A percentile compares a stretch with the other conserved stretches of the same genome.
Evolutionary conservation across 2,888 invertebrate species (phyloP).

Genomic region (Rapana venosa): DNA sequence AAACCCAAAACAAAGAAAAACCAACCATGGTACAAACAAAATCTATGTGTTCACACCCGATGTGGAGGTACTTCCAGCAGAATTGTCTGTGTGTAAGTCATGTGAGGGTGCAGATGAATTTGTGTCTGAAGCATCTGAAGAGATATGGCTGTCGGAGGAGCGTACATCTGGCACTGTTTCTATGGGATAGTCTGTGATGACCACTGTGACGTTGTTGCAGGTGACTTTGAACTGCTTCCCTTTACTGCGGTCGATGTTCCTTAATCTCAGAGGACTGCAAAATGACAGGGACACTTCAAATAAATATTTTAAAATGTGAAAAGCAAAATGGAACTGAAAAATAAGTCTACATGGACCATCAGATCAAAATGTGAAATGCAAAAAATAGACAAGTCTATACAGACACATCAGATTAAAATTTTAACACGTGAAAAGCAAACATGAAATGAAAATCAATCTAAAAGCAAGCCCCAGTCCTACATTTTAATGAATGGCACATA

Average conservation of each 20-base stretch:
- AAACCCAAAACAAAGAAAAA: neutral
- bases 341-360: too few relatives aligned
- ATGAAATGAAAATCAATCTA: too few relatives aligned
- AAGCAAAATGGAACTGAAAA: neutral
- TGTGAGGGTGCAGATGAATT: conserved; percentile 58
- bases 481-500: too few relatives aligned
- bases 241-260: conserved; percentile 94
- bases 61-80: conserved; percentile 15
- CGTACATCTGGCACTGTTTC: conserved; percentile 72
- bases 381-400: too few relatives aligned
- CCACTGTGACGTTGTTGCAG: conserved; percentile 97
- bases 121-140: conserved; percentile 67
- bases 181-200: conserved; percentile 90
- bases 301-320: neutral
- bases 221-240: conserved; percentile 96
- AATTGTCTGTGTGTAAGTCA: conserved; percentile 31
- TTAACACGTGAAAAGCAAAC: too few relatives aligned
- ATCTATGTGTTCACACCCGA: conserved; percentile 13
- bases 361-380: too few relatives aligned
- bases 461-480: too few relatives aligned
- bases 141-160: conserved; percentile 56
- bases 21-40: neutral
- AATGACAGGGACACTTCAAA: neutral
- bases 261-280: conserved; percentile 84
- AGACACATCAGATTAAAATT: too few relatives aligned